Evolutionary conservation across 2,113 vertebrate genomes (phyloP).

Genomic region (Seriola aureovittata): DNA sequence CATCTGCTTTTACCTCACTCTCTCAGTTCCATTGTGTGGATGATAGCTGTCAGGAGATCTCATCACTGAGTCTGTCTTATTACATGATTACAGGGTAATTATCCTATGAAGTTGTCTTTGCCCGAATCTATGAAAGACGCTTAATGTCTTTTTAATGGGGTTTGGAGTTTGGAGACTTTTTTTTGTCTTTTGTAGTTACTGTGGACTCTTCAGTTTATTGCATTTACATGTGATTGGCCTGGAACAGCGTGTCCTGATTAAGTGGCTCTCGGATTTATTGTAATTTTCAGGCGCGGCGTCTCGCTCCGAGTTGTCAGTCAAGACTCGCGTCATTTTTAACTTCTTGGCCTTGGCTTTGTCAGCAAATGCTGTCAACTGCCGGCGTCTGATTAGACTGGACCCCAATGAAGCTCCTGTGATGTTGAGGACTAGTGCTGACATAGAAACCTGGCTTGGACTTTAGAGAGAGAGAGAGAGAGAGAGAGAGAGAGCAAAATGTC

Average conservation of each 20-base stretch:
- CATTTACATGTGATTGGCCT: conserved; percentile 61
- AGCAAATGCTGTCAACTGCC: neutral
- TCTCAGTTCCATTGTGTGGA: conserved; percentile 59
- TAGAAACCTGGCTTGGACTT: neutral
- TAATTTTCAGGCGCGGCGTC: conserved; percentile 16
- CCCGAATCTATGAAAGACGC: conserved; percentile 69
- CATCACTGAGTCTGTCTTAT: conserved; percentile 73
- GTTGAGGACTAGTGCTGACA: neutral
- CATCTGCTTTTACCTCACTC: conserved; percentile 18
- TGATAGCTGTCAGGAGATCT: conserved; percentile 76
- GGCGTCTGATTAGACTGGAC: conserved; percentile 11
- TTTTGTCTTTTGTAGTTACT: conserved; percentile 63
- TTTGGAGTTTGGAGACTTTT: conserved; percentile 71
- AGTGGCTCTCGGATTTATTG: conserved; percentile 39
- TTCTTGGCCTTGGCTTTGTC: conserved; percentile 25
- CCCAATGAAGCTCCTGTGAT: conserved; percentile 3
- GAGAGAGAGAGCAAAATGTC: neutral
- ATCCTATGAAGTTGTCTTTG: conserved; percentile 78
- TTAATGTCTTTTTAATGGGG: conserved; percentile 78
- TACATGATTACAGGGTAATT: conserved; percentile 78
- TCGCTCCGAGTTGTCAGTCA: conserved; percentile 20
- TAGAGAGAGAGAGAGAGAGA: neutral
- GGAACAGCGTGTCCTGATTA: conserved; percentile 66
- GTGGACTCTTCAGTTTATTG: conserved; percentile 58
- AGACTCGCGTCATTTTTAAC: conserved; percentile 26